Evolutionary conservation across 2,797 vertebrate genomes (phyloP).

Genomic region (Chloroceryle amazona): DNA sequence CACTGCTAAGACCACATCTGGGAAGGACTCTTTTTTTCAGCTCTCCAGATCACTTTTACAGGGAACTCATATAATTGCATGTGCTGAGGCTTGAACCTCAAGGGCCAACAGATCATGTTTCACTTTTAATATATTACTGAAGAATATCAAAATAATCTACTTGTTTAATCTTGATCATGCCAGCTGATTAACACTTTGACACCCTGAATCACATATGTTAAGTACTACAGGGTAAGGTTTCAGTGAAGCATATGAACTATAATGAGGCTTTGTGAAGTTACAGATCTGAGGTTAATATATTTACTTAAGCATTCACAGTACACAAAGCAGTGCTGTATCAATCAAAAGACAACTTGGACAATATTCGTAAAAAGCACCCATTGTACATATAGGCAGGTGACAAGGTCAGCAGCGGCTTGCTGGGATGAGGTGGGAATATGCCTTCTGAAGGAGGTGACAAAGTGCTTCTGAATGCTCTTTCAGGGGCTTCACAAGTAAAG

Average conservation of each 20-base stretch:
- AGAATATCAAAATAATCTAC: conserved; percentile 69
- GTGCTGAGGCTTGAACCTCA: conserved; percentile 50
- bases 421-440: background rate
- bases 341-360: background rate
- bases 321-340: background rate
- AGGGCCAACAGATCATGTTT: conserved; percentile 59
- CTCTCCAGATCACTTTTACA: conserved; percentile 77
- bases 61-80: conserved; percentile 67
- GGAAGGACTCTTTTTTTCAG: conserved; percentile 64
- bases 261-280: conserved; percentile 47
- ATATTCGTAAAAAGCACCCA: background rate
- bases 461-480: background rate
- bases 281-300: background rate
- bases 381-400: background rate
- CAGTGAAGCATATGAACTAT: background rate
- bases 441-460: background rate
- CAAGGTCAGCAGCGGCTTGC: background rate
- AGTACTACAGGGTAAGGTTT: conserved; percentile 27
- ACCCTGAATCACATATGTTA: conserved; percentile 50
- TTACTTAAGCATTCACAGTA: conserved; percentile 22
- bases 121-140: conserved; percentile 72
- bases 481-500: background rate
- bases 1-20: conserved; percentile 76
- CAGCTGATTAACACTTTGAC: conserved; percentile 61
- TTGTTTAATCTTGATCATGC: conserved; percentile 70